These are phyloP conservation scores for Propithecus deckenii DNA, from an alignment of 2,797 vertebrate species.

Conservation along the genomic window DNA sequence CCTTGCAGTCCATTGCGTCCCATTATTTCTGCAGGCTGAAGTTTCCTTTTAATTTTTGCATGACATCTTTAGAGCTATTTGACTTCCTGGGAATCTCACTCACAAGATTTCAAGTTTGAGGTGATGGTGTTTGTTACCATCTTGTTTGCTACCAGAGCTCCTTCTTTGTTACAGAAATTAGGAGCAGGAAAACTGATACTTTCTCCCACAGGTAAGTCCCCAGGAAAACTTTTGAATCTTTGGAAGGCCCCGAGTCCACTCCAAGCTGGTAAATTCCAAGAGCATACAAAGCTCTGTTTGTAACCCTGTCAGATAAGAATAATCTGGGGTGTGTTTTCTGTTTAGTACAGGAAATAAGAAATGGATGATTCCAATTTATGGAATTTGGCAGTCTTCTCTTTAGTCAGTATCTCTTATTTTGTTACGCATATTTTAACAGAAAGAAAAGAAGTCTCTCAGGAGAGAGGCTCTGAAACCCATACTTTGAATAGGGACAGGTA, in stretches of 20 bases:
- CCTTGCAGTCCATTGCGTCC: rapidly evolving
- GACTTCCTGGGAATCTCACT: neutral
- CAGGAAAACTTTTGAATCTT: neutral
- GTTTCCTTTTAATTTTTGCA: neutral
- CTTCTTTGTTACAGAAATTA: conserved; percentile 18
- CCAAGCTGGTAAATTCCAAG: neutral
- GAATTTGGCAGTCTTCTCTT: conserved; percentile 44
- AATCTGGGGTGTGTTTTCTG: conserved; percentile 13
- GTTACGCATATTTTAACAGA: neutral
- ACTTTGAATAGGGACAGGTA: neutral
- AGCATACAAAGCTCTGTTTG: conserved; percentile 43
- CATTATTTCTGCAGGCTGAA: neutral
- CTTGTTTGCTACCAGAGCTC: neutral
- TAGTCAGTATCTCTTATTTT: neutral
- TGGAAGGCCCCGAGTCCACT: neutral
- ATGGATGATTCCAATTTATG: conserved; percentile 7
- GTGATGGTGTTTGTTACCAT: neutral
- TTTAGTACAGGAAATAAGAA: conserved; percentile 45
- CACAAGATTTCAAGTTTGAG: neutral
- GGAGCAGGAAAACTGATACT: neutral
- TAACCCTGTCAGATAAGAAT: conserved; percentile 14
- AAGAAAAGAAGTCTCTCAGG: conserved; percentile 46
- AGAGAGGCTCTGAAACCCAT: neutral
- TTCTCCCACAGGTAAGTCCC: neutral
- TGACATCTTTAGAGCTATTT: neutral